A percentile compares a stretch with the other conserved stretches of the same genome.
Conservation (phyloP, 2,888 invertebrate species). For the Chrysina gloriosa region DNA sequence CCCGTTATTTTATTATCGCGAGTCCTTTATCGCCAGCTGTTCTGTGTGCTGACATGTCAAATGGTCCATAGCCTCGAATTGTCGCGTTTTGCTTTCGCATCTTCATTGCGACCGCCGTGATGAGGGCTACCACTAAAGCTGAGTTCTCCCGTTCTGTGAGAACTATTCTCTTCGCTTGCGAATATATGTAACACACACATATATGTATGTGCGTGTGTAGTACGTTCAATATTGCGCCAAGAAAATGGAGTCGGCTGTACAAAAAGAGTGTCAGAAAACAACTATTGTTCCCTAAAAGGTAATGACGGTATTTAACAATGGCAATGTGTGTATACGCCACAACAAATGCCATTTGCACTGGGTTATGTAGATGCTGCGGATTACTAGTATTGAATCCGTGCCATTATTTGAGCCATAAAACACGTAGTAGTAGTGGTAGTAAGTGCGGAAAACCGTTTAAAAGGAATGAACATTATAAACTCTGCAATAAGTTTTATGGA, state of each 20-base stretch:
- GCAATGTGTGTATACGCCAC: conserved; percentile 13
- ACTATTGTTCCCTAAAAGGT: conserved; percentile 33
- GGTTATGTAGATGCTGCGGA: not conserved
- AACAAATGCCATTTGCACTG: conserved; percentile 27
- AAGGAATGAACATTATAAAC: not conserved
- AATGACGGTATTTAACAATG: conserved; percentile 32
- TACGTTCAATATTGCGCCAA: conserved; percentile 4
- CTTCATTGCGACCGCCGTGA: conserved; percentile 14
- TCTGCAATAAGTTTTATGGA: not conserved
- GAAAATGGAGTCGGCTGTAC: conserved; percentile 8
- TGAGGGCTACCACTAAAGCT: not conserved
- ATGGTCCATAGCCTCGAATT: conserved; percentile 44
- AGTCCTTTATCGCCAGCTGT: conserved; percentile 48
- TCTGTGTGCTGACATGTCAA: conserved; percentile 45
- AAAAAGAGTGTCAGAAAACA: conserved; percentile 33
- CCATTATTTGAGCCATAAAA: not conserved
- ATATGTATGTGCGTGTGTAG: not conserved
- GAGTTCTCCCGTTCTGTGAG: not conserved
- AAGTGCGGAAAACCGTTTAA: not conserved
- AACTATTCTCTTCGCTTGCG: not conserved
- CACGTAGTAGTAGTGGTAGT: too few species aligned
- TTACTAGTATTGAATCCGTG: conserved; percentile 12
- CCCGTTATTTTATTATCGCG: conserved; percentile 49
- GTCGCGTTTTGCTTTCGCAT: conserved; percentile 33
- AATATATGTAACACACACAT: not conserved